phyloP scores from a whole-genome alignment of 2,888 invertebrate genomes.

The Cosmia trapezina region DNA sequence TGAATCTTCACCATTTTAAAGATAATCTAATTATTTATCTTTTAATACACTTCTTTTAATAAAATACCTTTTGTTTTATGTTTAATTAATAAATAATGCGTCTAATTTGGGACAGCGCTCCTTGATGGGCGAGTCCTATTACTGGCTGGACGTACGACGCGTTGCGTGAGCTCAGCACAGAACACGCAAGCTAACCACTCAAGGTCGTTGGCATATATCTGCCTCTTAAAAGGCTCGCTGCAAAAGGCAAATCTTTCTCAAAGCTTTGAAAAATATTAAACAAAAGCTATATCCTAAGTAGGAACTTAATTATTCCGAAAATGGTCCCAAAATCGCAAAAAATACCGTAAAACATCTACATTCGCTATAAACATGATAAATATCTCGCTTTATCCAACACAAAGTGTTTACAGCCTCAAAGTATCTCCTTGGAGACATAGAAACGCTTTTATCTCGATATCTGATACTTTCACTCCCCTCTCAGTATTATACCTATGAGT shows the following conservation, averaged over 20 bases:
- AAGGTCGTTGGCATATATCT: no score
- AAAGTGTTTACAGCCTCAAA: constrained; percentile 60
- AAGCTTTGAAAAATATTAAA: neutral
- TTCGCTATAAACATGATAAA: constrained; percentile 22
- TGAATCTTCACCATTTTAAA: no score
- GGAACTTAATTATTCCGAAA: neutral
- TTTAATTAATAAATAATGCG: no score
- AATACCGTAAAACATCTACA: neutral
- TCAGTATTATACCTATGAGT: constrained; percentile 15
- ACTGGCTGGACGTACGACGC: no score
- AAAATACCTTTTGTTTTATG: no score
- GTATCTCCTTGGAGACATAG: constrained; percentile 65
- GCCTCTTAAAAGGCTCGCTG: neutral
- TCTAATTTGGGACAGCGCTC: no score
- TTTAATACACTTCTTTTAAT: no score
- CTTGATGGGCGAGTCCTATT: no score
- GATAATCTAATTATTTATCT: no score
- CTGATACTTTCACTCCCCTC: constrained; percentile 67
- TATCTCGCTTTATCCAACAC: constrained; percentile 28
- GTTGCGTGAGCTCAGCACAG: no score
- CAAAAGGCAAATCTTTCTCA: no score
- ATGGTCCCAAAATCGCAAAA: neutral
- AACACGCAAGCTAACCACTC: no score
- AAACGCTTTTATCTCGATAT: constrained; percentile 75
- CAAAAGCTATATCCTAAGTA: neutral